These are phyloP conservation scores for Cryptocephalus moraei DNA, from an alignment of 2,888 invertebrate species.

Conservation along the genomic window DNA sequence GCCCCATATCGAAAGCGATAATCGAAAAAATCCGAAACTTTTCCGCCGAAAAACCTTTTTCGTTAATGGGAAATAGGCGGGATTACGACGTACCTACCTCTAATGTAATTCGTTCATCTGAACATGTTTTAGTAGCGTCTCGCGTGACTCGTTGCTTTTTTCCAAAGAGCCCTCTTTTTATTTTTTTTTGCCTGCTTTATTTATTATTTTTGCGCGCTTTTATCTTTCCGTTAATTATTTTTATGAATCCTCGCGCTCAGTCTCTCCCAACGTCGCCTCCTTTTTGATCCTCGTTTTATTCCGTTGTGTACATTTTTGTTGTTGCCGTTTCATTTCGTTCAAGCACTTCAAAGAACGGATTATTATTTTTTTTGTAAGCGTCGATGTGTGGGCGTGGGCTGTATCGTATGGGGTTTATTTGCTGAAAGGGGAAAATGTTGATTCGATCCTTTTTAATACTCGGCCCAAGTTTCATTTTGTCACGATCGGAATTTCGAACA, in stretches of 20 bases:
- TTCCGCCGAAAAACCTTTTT: slow-evolving; percentile 34
- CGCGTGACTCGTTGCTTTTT: slow-evolving; percentile 29
- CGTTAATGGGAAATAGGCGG: slow-evolving; percentile 37
- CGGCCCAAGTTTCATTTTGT: too few species aligned
- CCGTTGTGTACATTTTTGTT: too few species aligned
- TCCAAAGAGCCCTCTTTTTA: not conserved
- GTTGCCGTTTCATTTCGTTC: too few species aligned
- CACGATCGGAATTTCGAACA: too few species aligned
- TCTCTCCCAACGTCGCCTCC: slow-evolving; percentile 6
- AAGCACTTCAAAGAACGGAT: too few species aligned
- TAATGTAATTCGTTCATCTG: slow-evolving; percentile 40
- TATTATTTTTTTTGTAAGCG: too few species aligned
- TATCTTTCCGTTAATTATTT: slow-evolving; percentile 38
- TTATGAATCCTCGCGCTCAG: slow-evolving; percentile 29
- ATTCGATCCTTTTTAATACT: too few species aligned
- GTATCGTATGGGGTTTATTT: not conserved
- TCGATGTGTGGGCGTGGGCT: not conserved
- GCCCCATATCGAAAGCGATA: slow-evolving; percentile 7
- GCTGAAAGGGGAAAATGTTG: too few species aligned
- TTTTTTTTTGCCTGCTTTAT: slow-evolving; percentile 1
- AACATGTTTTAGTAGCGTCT: slow-evolving; percentile 30
- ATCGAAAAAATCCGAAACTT: slow-evolving; percentile 11
- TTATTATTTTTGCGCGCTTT: slow-evolving; percentile 22
- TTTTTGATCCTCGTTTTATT: not conserved
- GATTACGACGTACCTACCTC: slow-evolving; percentile 23